Evolutionary conservation across 2,797 vertebrate species (phyloP).

Genomic region (Orientallactaga sibirica): DNA sequence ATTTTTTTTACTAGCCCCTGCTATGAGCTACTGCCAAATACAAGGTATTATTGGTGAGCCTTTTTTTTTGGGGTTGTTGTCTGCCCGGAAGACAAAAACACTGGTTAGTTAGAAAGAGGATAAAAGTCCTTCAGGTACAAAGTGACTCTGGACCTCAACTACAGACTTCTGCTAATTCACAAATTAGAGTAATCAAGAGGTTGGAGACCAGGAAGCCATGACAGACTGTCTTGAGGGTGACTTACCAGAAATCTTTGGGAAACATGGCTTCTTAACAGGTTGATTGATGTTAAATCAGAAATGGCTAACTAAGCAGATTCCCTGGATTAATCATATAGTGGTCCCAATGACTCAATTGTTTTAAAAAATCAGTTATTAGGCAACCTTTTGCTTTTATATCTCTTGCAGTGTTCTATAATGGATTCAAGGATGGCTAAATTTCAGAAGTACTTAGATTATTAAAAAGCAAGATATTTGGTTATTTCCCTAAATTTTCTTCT

Average conservation of each 20-base stretch:
- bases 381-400: conserved; percentile 37
- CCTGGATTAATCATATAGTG: not conserved
- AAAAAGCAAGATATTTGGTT: not conserved
- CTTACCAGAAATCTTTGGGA: conserved; percentile 60
- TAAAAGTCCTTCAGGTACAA: conserved; percentile 72
- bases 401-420: not conserved
- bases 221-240: not conserved
- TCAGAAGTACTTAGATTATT: not conserved
- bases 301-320: conserved; percentile 43
- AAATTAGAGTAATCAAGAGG: conserved; percentile 35
- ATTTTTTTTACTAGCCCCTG: conserved; percentile 78
- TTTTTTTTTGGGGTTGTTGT: conserved; percentile 62
- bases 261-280: conserved; percentile 65
- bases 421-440: not conserved
- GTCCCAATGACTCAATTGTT: not conserved
- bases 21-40: conserved; percentile 82
- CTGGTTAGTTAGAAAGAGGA: conserved; percentile 72
- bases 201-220: not conserved
- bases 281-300: conserved; percentile 66
- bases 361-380: conserved; percentile 33
- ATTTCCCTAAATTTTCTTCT: not conserved
- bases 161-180: conserved; percentile 63
- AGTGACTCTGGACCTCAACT: conserved; percentile 55
- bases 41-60: conserved; percentile 68
- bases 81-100: conserved; percentile 78